Conservation (phyloP, 2,797 vertebrate species). For the Megaceryle alcyon region DNA sequence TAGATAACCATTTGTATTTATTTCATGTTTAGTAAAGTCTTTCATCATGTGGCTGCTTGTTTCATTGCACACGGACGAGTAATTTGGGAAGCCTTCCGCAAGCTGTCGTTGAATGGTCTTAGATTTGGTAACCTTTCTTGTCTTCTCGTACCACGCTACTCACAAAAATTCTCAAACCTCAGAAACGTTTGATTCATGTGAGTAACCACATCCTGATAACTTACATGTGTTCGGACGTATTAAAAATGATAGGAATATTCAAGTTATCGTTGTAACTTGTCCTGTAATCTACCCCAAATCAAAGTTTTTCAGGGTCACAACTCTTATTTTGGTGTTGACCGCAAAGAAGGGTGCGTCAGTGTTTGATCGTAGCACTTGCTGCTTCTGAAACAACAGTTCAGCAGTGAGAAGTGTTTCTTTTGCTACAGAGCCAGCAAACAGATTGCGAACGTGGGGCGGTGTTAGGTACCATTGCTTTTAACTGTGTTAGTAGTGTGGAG, state of each 20-base stretch:
- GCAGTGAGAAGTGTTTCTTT: not conserved
- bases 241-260: not conserved
- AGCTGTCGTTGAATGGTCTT: not conserved
- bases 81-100: not conserved
- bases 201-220: not conserved
- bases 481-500: not conserved
- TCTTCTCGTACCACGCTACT: not conserved
- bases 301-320: not conserved
- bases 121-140: not conserved
- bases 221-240: not conserved
- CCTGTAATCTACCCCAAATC: not conserved
- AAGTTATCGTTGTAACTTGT: not conserved
- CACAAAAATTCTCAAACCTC: not conserved
- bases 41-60: not conserved
- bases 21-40: not conserved
- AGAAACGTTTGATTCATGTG: not conserved
- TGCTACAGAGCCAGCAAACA: not conserved
- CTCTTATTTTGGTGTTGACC: not conserved
- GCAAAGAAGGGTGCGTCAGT: not conserved
- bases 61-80: not conserved
- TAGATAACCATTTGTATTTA: not conserved
- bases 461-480: not conserved
- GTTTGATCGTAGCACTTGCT: not conserved
- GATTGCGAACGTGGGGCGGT: not conserved
- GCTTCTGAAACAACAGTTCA: not conserved